Evolutionary conservation across 1,140 invertebrate genomes (phyloP), one percentile per base, ranked within the genome.

Genomic region (Tetragonula clypearis): DNA sequence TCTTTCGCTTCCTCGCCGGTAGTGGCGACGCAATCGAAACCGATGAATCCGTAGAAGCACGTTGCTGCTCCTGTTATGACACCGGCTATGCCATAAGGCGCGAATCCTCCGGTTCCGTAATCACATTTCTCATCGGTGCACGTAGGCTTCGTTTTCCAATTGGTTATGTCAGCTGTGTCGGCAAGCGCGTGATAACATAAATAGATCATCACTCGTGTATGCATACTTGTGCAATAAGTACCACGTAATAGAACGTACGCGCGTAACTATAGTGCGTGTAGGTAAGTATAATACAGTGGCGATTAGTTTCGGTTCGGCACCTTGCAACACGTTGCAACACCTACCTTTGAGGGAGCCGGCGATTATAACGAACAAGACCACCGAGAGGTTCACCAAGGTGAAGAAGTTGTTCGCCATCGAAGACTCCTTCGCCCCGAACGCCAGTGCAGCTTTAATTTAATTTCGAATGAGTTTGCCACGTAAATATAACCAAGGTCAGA

Each of bases 11-110:
- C 98, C 94, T 99, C 97, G 2, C 96, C 96, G 1, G 95, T 97
- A 0, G 98, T 98, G 2, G 98, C 98, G 86, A 99, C 97, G 90
- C 97, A 97, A 94, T 99, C 98, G 91, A 98, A 98, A 80, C 98
- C 98, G 87, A 98, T 98, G 89, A 98, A 99, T 17, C 97, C 98
- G 93, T 98, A 99, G 93, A 99, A 99, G 93, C 98, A 99, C 17
- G 97, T 97, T 0, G 98, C 98, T 14, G 98, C 98, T 2, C 98
- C 98, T 68, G 96, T 96, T 77, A 98, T 96, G 26, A 98, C 96
- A 14, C 98, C 98, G 6, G 96, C 95, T 21, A 98, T 92, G 0
- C 98, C 98, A 92, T 96, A 98, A 0, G 98, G 98, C 17, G 97
- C 96, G 93, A 98, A 99, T 11, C 98, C 98, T 9, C 98, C 98